phyloP scores from a whole-genome alignment of 2,888 invertebrate genomes.

The Gonocerus acuteangulatus region DNA sequence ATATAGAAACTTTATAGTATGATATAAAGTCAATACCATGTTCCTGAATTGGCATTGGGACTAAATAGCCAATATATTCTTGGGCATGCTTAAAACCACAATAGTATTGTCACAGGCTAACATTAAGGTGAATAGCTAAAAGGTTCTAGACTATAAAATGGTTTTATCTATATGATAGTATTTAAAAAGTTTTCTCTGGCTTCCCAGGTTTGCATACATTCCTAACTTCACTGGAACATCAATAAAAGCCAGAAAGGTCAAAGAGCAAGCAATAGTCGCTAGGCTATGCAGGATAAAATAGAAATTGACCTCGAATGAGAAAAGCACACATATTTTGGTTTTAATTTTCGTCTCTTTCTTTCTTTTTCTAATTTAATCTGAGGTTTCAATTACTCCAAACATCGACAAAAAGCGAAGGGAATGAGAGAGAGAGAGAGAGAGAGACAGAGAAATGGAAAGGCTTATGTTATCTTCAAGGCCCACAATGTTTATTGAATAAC shows the following conservation, averaged over 20 bases:
- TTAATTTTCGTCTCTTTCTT: too few species aligned
- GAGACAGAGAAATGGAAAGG: conserved; percentile 5
- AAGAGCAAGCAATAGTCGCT: not conserved
- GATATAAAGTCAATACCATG: not conserved
- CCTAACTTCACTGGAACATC: too few species aligned
- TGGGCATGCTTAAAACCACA: conserved; percentile 4
- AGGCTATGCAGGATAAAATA: not conserved
- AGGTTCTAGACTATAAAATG: not conserved
- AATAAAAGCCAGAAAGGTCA: not conserved
- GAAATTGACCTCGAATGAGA: not conserved
- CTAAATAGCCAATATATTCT: not conserved
- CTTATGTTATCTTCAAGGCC: conserved; percentile 12
- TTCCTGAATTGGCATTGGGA: not conserved
- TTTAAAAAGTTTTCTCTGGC: too few species aligned
- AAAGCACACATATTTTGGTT: not conserved
- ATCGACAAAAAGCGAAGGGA: not conserved
- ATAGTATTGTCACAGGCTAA: conserved; percentile 16
- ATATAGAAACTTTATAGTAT: not conserved
- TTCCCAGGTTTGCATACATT: too few species aligned
- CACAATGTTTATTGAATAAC: conserved; percentile 8
- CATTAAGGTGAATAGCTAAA: conserved; percentile 8
- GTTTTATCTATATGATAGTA: too few species aligned
- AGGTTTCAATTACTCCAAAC: not conserved
- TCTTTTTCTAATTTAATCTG: too few species aligned
- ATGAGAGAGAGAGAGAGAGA: not conserved